These are phyloP conservation scores for Nyctibius grandis DNA, from an alignment of 2,797 vertebrate species.

Conservation along the genomic window DNA sequence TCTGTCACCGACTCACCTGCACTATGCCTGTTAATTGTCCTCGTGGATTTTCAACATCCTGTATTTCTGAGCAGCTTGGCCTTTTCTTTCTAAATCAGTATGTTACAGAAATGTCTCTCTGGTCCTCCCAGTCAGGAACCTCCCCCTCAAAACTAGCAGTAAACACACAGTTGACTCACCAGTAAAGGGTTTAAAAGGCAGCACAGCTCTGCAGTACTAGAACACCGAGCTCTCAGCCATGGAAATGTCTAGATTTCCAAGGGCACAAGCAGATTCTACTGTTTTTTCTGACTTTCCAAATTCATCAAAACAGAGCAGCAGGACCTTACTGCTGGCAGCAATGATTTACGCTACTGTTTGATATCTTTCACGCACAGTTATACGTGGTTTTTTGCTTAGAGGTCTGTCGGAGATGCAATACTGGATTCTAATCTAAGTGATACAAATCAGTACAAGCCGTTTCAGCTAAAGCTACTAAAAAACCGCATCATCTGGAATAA, in stretches of 20 bases:
- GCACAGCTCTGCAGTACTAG: neutral
- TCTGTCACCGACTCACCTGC: neutral
- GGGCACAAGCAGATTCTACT: neutral
- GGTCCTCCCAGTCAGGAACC: conserved; percentile 13
- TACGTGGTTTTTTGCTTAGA: neutral
- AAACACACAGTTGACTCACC: conserved; percentile 29
- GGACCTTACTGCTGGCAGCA: neutral
- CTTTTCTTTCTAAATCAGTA: neutral
- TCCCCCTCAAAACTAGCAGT: conserved; percentile 32
- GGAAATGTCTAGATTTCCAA: conserved; percentile 6
- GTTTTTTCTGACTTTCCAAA: neutral
- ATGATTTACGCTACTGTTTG: neutral
- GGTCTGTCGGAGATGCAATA: neutral
- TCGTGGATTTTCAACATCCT: neutral
- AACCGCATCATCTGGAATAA: neutral
- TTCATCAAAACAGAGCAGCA: neutral
- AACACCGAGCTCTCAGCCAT: neutral
- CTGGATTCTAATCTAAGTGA: neutral
- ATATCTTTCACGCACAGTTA: neutral
- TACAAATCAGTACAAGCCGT: neutral
- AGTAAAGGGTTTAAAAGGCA: conserved; percentile 22
- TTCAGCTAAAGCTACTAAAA: neutral
- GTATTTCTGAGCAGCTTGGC: neutral
- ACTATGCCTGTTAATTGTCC: neutral
- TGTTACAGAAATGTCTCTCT: conserved; percentile 11